phyloP scores from a whole-genome alignment of 2,888 invertebrate genomes.

The Panopea generosa region DNA sequence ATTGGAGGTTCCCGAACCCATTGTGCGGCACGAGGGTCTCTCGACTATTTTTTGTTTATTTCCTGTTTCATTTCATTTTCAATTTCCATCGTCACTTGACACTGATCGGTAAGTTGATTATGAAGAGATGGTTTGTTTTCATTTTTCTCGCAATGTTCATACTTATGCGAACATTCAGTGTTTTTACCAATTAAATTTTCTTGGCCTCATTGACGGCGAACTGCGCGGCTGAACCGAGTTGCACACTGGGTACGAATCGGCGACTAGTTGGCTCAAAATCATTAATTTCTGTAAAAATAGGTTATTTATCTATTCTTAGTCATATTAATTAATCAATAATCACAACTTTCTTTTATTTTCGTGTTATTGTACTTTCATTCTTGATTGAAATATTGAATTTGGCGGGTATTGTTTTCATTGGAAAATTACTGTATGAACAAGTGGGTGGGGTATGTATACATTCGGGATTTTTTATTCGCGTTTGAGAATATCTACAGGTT shows the following conservation, averaged over 20 bases:
- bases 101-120: neutral
- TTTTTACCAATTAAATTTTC: neutral
- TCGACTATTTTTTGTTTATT: conserved; percentile 10
- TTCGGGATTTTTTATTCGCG: too few relatives aligned
- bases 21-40: conserved; percentile 54
- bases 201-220: conserved; percentile 23
- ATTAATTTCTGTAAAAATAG: neutral
- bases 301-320: neutral
- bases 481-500: too few relatives aligned
- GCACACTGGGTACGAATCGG: conserved; percentile 37
- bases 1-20: conserved; percentile 67
- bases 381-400: conserved; percentile 55
- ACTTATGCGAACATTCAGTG: neutral
- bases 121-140: too few relatives aligned
- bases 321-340: neutral
- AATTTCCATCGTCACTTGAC: neutral
- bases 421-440: conserved; percentile 38
- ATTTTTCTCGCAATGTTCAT: too few relatives aligned
- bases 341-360: neutral
- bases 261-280: conserved; percentile 33
- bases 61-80: neutral
- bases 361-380: conserved; percentile 49
- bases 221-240: conserved; percentile 45
- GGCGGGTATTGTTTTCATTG: conserved; percentile 65
- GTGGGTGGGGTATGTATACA: conserved; percentile 61